A percentile compares a stretch with the other conserved stretches of the same genome.
Conservation (phyloP, 2,797 vertebrate species). For the Nannoperca australis region DNA sequence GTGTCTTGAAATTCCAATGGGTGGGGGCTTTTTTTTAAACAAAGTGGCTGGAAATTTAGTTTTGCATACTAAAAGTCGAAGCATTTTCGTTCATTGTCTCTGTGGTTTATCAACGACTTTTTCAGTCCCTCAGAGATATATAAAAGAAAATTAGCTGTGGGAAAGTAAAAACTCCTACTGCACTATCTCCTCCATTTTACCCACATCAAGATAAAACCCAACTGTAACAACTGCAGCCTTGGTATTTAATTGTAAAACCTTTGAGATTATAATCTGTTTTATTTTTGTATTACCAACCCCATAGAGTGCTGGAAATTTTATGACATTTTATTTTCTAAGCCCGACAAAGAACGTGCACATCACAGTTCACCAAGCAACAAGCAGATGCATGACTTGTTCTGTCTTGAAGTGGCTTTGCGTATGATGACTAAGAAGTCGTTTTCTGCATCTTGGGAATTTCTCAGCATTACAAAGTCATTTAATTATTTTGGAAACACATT, state of each 20-base stretch:
- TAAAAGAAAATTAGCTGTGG: background rate
- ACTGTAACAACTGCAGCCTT: background rate
- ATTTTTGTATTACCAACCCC: background rate
- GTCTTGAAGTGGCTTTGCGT: conserved; percentile 55
- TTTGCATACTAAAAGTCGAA: background rate
- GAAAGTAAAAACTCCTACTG: background rate
- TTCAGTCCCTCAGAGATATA: conserved; percentile 4
- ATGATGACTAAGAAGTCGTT: conserved; percentile 49
- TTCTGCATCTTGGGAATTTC: conserved; percentile 44
- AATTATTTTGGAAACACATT: conserved; percentile 2
- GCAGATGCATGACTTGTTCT: conserved; percentile 35
- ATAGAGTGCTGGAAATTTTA: conserved; percentile 10
- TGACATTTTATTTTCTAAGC: conserved; percentile 6
- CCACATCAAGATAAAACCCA: background rate
- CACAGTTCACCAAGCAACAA: conserved; percentile 16
- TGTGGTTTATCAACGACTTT: conserved; percentile 10
- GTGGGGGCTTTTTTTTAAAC: conserved; percentile 17
- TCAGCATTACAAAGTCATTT: conserved; percentile 26
- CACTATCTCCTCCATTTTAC: background rate
- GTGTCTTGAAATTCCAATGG: conserved; percentile 13
- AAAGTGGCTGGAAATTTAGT: conserved; percentile 3
- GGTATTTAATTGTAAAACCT: conserved; percentile 2
- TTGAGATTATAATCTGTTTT: background rate
- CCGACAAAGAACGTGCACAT: conserved; percentile 20
- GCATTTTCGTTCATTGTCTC: background rate